Evolutionary conservation across 2,888 invertebrate genomes (phyloP), one percentile per base, ranked within the genome.

Genomic region (Xylophagus ater): DNA sequence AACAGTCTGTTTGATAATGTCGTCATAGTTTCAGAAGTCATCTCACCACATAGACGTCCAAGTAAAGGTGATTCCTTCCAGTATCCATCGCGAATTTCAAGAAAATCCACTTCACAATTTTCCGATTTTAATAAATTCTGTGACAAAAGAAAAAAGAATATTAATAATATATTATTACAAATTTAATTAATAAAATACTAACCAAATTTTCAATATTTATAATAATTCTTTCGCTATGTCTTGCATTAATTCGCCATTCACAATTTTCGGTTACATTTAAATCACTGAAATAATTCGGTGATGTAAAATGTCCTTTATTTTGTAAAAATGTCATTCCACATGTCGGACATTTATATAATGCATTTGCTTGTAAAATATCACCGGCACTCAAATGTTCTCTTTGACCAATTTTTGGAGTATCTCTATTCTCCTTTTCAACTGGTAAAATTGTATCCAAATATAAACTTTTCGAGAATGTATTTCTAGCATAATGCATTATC

Each of bases 401-500:
- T 64, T 98, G 98, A 0, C 98, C 98, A 34, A 98, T 98, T 69
- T 97, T 94, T 0, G 94, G 96, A 24, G 92, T 69, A 53, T 85
- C 84, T 58, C 81, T 80, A 8, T 81, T 83, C 34, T 80, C 78
- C 14, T 78, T 75, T 50, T 82, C 82, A 37, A 75, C 72, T 1
- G 97, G 96, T 40, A 96, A 70, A 49, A 98, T 98, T 1, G 98
- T 98, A 61, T 98, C 97, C 57, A 94, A 67, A 60, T 87, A 93
- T 0, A 87, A 90, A 15, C 88, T 89, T 60, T 88, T 88, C 9
- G 94, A 93, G 65, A 98, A 98, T 0, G 97, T 98, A 60, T 97
- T 97, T 45, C 94, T 72, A 0, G 97, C 94, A 64, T 98, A 98
- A 65, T 98, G 98, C 98, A 98, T 98, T 51, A 98, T 97, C 14